Base-by-base conservation (phyloP, 2,797 vertebrate species). In the Pantherophis vulpinus region DNA sequence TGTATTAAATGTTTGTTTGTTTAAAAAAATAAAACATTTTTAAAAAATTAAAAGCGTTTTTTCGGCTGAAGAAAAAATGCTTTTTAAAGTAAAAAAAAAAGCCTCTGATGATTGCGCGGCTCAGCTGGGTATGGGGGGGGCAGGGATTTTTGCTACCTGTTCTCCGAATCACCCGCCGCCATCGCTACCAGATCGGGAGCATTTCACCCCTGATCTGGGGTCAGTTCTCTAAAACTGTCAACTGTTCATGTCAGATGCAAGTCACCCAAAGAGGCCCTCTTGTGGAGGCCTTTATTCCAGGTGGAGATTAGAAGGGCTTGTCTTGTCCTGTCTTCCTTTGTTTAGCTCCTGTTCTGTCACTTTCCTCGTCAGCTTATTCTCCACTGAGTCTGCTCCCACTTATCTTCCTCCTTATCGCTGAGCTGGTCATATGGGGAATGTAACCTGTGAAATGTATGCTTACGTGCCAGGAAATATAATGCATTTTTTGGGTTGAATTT, bases 401-500 rank as follows among this genome's bases (percentile, higher is more conserved):
- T 83, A 47, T 42, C 74, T 47, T 47, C 42, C 23, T 83, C 42
- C 20, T 47, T 60, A 20, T 60, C 4, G 32, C 4, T 91, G 74
- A 94, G 93, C 86, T 86, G 56, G 63, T 23, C 87, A 25, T 87
- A 32, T 56, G 59, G 90, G 83, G 32, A 89, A 70, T 27, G 13
- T 12, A 74, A 32, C 87, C 37, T 61, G 55, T 83, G 92, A 79
- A 70, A 90, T 32, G 56, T 32, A 6, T 83, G 79, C 93, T 70
- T 90, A 14, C 54, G 7, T 74, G 32, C 91, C 91, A 32, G 25
- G 58, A 94, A 96, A 94, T 0, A 95, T 42, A 55, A 88, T 58
- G 86, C 91, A 27, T 86, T 87, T 93, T 93, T 93, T 92, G 60
- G 74, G 70, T 88, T 92, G 94, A 96, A 96, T 55, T 91, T 54